phyloP scores from a whole-genome alignment of 2,113 vertebrate species.

The Thinocorus orbignyianus region DNA sequence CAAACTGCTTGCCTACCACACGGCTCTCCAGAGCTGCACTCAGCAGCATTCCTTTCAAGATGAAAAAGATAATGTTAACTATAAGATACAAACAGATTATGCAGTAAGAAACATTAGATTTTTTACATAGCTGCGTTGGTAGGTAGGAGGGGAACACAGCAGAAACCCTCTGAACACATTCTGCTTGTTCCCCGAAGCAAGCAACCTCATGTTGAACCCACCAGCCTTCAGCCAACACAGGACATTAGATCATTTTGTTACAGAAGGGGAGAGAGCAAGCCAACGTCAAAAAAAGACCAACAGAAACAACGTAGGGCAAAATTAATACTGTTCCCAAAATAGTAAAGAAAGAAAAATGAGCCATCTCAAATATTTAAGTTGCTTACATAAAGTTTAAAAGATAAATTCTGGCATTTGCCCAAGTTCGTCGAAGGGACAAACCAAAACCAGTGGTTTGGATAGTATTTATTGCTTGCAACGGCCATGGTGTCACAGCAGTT shows the following conservation, averaged over 20 bases:
- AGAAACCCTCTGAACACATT: background rate
- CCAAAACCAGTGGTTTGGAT: background rate
- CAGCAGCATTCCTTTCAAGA: background rate
- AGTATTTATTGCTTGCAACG: background rate
- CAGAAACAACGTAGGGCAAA: background rate
- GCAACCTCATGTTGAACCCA: background rate
- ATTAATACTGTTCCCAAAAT: background rate
- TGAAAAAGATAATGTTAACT: background rate
- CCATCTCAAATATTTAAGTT: slow-evolving; percentile 37
- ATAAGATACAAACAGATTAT: background rate
- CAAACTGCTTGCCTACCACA: background rate
- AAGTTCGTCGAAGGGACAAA: slow-evolving; percentile 23
- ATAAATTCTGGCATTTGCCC: slow-evolving; percentile 9
- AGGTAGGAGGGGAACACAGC: background rate
- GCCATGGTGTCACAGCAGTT: background rate
- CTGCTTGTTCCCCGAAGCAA: background rate
- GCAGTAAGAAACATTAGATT: background rate
- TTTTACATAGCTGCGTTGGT: background rate
- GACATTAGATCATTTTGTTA: background rate
- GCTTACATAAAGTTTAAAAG: slow-evolving; percentile 48
- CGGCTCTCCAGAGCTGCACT: background rate
- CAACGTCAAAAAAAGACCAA: background rate
- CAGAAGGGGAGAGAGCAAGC: background rate
- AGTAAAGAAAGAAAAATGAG: slow-evolving; percentile 20
- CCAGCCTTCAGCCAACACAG: background rate